phyloP scores from a whole-genome alignment of 2,888 invertebrate genomes.

The Thera britannica region DNA sequence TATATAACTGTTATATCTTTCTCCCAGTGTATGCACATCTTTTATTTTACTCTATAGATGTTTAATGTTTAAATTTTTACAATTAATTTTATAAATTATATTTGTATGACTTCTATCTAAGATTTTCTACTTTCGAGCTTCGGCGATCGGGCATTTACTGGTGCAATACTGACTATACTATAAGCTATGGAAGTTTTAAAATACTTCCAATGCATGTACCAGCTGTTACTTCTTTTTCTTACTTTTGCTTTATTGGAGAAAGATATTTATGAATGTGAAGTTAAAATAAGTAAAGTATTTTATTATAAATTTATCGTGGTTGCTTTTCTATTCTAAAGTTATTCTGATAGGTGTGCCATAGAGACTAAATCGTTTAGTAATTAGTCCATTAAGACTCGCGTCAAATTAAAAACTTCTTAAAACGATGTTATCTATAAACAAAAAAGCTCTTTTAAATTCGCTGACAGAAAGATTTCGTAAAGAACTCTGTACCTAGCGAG shows the following conservation, averaged over 20 bases:
- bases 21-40: constrained; percentile 50
- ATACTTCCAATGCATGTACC: neutral
- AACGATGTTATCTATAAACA: neutral
- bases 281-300: constrained; percentile 18
- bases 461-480: neutral
- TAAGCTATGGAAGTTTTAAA: neutral
- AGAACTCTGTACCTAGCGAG: neutral
- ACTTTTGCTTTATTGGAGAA: constrained; percentile 15
- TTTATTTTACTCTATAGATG: constrained; percentile 47
- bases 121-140: constrained; percentile 28
- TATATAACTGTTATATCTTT: constrained; percentile 61
- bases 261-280: constrained; percentile 8
- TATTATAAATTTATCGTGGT: constrained; percentile 21
- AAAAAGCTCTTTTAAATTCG: neutral
- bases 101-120: constrained; percentile 7
- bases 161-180: constrained; percentile 28
- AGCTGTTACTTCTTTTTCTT: neutral
- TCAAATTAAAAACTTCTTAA: neutral
- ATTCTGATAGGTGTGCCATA: constrained; percentile 21
- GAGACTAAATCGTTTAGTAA: neutral
- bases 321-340: constrained; percentile 13
- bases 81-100: constrained; percentile 35
- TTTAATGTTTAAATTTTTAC: constrained; percentile 42
- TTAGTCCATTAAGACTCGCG: too few species aligned
- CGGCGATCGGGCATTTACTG: constrained; percentile 14